These are phyloP conservation scores for Pyrochroa serraticornis DNA, from an alignment of 2,888 invertebrate genomes.

Conservation along the genomic window DNA sequence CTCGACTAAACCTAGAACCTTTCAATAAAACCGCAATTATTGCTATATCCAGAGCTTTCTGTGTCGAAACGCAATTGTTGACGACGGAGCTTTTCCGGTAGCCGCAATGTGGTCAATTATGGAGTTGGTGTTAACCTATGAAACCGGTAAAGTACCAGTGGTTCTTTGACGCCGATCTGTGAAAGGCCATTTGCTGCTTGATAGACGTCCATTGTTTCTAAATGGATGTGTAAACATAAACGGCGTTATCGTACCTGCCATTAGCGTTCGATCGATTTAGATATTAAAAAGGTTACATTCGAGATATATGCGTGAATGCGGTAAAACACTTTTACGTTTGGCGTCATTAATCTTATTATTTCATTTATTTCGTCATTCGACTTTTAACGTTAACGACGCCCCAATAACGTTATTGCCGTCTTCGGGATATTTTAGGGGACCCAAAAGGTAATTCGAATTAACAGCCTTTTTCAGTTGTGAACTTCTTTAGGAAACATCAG, in stretches of 20 bases:
- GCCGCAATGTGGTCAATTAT: conserved; percentile 27
- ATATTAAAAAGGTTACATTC: conserved; percentile 27
- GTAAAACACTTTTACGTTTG: conserved; percentile 12
- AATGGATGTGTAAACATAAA: conserved; percentile 32
- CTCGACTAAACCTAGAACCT: conserved; percentile 18
- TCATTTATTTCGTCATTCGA: too few relatives aligned
- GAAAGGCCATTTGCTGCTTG: conserved; percentile 31
- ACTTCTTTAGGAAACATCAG: too few relatives aligned
- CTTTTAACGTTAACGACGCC: too few relatives aligned
- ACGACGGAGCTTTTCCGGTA: conserved; percentile 9
- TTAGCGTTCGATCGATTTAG: conserved; percentile 31
- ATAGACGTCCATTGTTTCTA: conserved; percentile 32
- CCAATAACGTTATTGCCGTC: too few relatives aligned
- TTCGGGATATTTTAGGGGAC: too few relatives aligned
- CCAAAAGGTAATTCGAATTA: too few relatives aligned
- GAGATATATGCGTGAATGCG: conserved; percentile 15
- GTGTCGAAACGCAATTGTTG: too few relatives aligned
- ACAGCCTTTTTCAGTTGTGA: too few relatives aligned
- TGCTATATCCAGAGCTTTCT: too few relatives aligned
- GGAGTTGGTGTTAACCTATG: conserved; percentile 21
- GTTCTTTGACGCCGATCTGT: conserved; percentile 13
- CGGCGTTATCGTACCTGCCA: conserved; percentile 31
- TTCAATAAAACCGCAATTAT: conserved; percentile 23
- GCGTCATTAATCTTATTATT: conserved; percentile 26
- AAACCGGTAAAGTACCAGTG: conserved; percentile 23